Evolutionary conservation across 2,113 vertebrate species (phyloP).

Genomic region (Cyprinodon variegatus): DNA sequence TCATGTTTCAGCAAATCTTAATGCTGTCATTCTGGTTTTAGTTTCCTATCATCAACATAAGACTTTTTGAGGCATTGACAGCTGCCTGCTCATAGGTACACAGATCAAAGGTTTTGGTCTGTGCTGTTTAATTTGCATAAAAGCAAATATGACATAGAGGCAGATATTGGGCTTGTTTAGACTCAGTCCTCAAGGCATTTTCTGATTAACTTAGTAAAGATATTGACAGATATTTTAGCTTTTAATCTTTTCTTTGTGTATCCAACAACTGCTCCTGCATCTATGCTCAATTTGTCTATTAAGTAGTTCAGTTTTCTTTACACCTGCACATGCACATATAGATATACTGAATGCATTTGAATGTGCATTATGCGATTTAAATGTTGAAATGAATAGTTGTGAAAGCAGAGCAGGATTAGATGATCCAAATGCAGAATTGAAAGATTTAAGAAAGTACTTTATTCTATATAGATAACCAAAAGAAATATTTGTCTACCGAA

Average conservation of each 20-base stretch:
- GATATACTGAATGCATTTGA: constrained; percentile 41
- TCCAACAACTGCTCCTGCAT: constrained; percentile 32
- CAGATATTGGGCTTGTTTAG: constrained; percentile 58
- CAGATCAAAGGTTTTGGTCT: constrained; percentile 68
- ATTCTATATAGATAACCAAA: constrained; percentile 36
- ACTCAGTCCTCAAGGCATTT: constrained; percentile 59
- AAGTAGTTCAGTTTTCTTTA: constrained; percentile 8
- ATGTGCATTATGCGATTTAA: constrained; percentile 32
- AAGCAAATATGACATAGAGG: constrained; percentile 56
- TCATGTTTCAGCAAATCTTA: constrained; percentile 23
- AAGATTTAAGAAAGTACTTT: constrained; percentile 16
- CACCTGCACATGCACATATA: constrained; percentile 27
- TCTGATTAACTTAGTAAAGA: constrained; percentile 36
- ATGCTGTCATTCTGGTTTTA: constrained; percentile 21
- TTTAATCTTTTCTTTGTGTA: constrained; percentile 28
- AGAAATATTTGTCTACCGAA: constrained; percentile 42
- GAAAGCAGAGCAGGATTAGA: constrained; percentile 37
- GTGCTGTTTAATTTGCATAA: constrained; percentile 63
- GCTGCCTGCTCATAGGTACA: constrained; percentile 49
- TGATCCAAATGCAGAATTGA: constrained; percentile 28
- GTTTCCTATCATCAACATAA: constrained; percentile 41
- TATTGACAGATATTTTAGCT: constrained; percentile 36
- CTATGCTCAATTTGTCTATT: constrained; percentile 32
- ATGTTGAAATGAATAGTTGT: constrained; percentile 11
- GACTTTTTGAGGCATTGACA: constrained; percentile 46